Percentiles rank a stretch among this genome's conserved stretches.
Conservation (phyloP, 2,888 invertebrate genomes). For the Megalurothrips usitatus region DNA sequence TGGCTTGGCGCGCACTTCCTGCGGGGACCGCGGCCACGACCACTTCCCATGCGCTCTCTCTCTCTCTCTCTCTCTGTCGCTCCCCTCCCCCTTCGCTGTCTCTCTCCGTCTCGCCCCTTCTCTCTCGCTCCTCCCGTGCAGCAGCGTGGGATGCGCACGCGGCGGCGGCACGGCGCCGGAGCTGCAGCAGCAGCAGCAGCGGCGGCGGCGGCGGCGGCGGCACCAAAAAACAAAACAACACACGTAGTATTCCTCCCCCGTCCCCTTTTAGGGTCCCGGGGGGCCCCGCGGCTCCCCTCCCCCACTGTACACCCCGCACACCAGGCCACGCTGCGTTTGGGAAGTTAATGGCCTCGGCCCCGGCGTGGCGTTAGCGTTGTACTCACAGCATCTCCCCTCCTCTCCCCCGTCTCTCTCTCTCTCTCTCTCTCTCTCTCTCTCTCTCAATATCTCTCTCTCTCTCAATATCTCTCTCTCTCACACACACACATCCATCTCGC, state of each 20-base stretch:
- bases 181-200: background rate
- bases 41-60: background rate
- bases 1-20: background rate
- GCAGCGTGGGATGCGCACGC: no score
- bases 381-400: no score
- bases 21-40: background rate
- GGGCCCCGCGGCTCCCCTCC: no score
- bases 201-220: background rate
- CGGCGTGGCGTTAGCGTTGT: no score
- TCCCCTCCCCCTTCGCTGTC: background rate
- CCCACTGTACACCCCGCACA: no score
- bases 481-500: no score
- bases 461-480: no score
- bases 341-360: background rate
- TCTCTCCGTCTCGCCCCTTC: background rate
- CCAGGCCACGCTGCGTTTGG: background rate
- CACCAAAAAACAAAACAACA: slow-evolving; percentile 10
- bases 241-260: background rate
- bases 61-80: background rate
- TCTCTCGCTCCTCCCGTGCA: background rate
- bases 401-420: no score
- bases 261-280: no score
- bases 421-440: no score
- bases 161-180: no score
- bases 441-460: no score